Evolutionary conservation across 2,888 invertebrate species (phyloP).

Genomic region (Diplazon laetatorius): DNA sequence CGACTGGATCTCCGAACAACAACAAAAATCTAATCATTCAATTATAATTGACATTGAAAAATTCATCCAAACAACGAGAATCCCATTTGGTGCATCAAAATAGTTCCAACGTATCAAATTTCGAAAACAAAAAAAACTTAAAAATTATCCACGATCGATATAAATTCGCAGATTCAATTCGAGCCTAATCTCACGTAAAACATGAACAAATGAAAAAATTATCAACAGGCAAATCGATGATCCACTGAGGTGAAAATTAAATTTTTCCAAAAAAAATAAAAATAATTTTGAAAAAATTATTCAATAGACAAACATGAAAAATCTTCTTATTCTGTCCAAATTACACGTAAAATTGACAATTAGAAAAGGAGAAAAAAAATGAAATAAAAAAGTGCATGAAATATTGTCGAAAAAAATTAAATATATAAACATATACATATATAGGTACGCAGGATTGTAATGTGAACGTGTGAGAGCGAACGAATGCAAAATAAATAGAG

Average conservation of each 20-base stretch:
- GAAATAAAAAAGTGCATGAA: slow-evolving; percentile 1
- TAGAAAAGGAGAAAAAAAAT: slow-evolving; percentile 16
- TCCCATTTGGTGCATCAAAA: neutral
- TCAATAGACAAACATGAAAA: neutral
- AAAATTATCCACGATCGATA: neutral
- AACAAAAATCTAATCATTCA: no score
- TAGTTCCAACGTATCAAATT: neutral
- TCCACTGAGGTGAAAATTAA: slow-evolving; percentile 13
- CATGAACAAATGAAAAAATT: slow-evolving; percentile 20
- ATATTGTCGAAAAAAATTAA: neutral
- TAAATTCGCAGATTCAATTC: slow-evolving; percentile 10
- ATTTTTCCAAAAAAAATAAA: neutral
- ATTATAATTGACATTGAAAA: no score
- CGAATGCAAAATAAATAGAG: neutral
- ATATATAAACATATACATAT: no score
- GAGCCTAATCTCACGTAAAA: slow-evolving; percentile 1
- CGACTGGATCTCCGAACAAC: slow-evolving; percentile 31
- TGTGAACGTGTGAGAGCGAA: slow-evolving; percentile 15
- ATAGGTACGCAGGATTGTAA: no score
- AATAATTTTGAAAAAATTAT: neutral
- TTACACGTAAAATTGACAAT: slow-evolving; percentile 3
- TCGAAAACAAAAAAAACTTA: slow-evolving; percentile 12
- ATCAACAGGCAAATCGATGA: slow-evolving; percentile 33
- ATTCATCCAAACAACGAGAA: no score
- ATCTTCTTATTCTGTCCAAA: slow-evolving; percentile 31